Evolutionary conservation across 2,113 vertebrate species (phyloP).

Genomic region (Lophochroa leadbeateri): DNA sequence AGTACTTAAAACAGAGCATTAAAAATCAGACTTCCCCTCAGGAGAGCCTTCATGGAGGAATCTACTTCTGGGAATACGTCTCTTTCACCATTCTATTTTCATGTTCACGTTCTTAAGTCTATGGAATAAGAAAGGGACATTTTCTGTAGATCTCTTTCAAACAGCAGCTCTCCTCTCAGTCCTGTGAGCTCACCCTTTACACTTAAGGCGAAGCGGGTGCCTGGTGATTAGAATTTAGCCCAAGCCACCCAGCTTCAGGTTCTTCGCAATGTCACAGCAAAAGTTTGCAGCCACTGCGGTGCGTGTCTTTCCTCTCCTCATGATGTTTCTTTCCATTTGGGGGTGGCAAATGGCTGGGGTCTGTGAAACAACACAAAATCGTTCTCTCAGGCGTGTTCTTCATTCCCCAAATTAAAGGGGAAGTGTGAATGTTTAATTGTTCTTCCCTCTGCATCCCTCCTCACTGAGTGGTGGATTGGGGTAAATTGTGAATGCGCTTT

Average conservation of each 20-base stretch:
- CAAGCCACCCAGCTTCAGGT: neutral
- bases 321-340: neutral
- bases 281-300: neutral
- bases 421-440: conserved; percentile 58
- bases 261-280: neutral
- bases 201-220: neutral
- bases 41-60: neutral
- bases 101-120: neutral
- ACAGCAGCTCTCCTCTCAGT: neutral
- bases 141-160: neutral
- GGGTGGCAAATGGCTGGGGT: neutral
- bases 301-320: neutral
- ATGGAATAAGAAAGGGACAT: neutral
- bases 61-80: neutral
- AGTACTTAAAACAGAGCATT: neutral
- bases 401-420: conserved; percentile 47
- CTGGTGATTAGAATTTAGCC: neutral
- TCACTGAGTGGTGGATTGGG: neutral
- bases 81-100: neutral
- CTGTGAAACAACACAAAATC: neutral
- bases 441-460: conserved; percentile 6
- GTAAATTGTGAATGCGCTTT: conserved; percentile 56
- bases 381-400: neutral
- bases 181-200: neutral
- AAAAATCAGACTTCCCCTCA: neutral